Conservation (phyloP, 2,797 vertebrate species). For the Streptopelia turtur region DNA sequence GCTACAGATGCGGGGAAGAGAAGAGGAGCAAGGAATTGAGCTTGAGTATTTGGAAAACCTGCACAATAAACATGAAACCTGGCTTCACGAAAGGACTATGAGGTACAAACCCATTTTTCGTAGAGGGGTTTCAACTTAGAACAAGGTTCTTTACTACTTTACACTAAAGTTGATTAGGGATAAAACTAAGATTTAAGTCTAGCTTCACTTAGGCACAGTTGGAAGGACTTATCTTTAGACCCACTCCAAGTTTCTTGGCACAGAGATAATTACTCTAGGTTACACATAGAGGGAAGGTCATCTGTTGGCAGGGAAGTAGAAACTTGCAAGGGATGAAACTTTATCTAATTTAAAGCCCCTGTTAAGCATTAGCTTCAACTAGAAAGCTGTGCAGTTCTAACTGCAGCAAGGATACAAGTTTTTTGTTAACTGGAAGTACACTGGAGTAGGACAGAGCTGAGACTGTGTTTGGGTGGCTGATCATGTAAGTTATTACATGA, state of each 20-base stretch:
- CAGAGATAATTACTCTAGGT: neutral
- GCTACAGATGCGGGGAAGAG: conserved; percentile 78
- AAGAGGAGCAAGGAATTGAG: conserved; percentile 85
- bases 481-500: neutral
- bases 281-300: neutral
- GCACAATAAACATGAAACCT: conserved; percentile 86
- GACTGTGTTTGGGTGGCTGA: neutral
- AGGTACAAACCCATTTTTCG: conserved; percentile 69
- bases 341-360: neutral
- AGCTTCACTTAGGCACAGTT: neutral
- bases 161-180: neutral
- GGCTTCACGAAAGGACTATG: conserved; percentile 82
- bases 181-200: neutral
- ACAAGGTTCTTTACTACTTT: neutral
- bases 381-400: neutral
- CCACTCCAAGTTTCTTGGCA: neutral
- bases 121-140: neutral
- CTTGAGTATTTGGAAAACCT: conserved; percentile 88
- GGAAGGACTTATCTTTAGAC: neutral
- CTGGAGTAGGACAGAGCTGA: neutral
- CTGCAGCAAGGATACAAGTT: neutral
- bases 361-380: neutral
- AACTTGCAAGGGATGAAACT: neutral
- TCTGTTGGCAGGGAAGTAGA: neutral
- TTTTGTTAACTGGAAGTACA: neutral